A percentile compares a stretch with the other conserved stretches of the same genome.
These are phyloP conservation scores for Cetoscarus ocellatus DNA, from an alignment of 2,797 vertebrate genomes.

Conservation along the genomic window DNA sequence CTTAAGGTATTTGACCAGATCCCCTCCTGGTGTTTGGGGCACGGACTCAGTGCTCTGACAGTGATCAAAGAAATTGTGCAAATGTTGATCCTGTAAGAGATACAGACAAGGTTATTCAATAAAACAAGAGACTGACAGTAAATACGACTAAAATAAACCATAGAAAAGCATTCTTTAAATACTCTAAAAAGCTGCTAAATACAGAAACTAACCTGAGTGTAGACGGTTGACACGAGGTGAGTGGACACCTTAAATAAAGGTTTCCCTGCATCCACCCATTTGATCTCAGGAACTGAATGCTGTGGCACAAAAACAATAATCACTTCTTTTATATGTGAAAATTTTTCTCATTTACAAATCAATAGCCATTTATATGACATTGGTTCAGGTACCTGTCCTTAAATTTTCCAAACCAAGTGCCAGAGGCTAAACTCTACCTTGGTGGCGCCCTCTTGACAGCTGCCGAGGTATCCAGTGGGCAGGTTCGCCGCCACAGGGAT, in stretches of 20 bases:
- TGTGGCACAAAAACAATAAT: slow-evolving; percentile 61
- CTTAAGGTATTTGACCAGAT: slow-evolving; percentile 98
- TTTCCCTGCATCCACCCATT: slow-evolving; percentile 98
- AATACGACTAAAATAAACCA: no score
- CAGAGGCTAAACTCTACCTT: slow-evolving; percentile 85
- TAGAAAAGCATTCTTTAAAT: no score
- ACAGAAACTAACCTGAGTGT: slow-evolving; percentile 91
- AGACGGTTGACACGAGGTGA: slow-evolving; percentile 96
- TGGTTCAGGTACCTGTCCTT: background rate
- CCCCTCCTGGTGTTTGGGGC: slow-evolving; percentile 87
- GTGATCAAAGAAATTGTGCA: slow-evolving; percentile 98
- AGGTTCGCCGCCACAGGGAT: slow-evolving; percentile 91
- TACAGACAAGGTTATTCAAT: background rate
- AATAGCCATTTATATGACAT: no score
- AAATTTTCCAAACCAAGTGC: background rate
- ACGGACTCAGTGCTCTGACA: slow-evolving; percentile 89
- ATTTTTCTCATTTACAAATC: no score
- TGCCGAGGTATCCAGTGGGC: slow-evolving; percentile 91
- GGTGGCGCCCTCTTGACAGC: slow-evolving; percentile 89
- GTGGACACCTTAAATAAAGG: slow-evolving; percentile 92
- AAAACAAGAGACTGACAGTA: background rate
- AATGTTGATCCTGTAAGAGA: slow-evolving; percentile 92
- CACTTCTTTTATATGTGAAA: background rate
- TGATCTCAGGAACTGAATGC: slow-evolving; percentile 94
- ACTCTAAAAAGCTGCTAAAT: no score